Percentiles rank a stretch among this genome's conserved stretches.
phyloP scores from a whole-genome alignment of 2,888 invertebrate genomes.

The Suillia variegata region DNA sequence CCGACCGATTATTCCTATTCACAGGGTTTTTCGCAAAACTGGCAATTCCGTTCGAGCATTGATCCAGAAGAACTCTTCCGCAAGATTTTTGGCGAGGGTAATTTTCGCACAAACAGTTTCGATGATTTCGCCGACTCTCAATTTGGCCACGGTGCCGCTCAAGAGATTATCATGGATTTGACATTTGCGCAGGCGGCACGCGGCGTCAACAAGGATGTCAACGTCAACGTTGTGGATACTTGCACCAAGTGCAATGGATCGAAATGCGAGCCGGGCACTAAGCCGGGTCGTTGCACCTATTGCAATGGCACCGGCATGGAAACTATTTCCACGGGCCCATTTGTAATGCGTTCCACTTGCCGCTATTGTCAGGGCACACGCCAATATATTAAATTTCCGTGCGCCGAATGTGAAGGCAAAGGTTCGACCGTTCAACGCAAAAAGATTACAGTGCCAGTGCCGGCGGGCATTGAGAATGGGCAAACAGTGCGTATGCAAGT shows the following conservation, averaged over 20 bases:
- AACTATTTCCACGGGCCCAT: constrained; percentile 88
- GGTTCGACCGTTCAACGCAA: constrained; percentile 88
- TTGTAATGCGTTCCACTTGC: constrained; percentile 96
- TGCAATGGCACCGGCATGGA: constrained; percentile 98
- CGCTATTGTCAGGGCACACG: constrained; percentile 87
- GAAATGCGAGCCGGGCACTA: constrained; percentile 90
- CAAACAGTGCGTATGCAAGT: constrained; percentile 95
- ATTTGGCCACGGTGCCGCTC: constrained; percentile 89
- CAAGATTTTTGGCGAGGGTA: constrained; percentile 90
- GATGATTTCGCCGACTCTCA: constrained; percentile 87
- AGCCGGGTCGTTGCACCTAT: constrained; percentile 83
- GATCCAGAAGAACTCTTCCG: constrained; percentile 97
- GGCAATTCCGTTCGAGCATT: constrained; percentile 86
- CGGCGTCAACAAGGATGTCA: constrained; percentile 92
- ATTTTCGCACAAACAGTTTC: constrained; percentile 69
- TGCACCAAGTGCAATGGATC: constrained; percentile 88
- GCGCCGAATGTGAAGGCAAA: constrained; percentile 90
- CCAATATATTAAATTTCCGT: constrained; percentile 88
- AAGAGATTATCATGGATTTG: constrained; percentile 90
- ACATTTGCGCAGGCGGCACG: constrained; percentile 93
- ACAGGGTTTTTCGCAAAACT: constrained; percentile 74
- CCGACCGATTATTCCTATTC: too few relatives aligned
- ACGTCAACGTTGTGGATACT: constrained; percentile 88
- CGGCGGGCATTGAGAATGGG: constrained; percentile 95
- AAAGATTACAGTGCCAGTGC: constrained; percentile 90